phyloP scores from a whole-genome alignment of 2,888 invertebrate genomes.

The Sthenelais limicola region DNA sequence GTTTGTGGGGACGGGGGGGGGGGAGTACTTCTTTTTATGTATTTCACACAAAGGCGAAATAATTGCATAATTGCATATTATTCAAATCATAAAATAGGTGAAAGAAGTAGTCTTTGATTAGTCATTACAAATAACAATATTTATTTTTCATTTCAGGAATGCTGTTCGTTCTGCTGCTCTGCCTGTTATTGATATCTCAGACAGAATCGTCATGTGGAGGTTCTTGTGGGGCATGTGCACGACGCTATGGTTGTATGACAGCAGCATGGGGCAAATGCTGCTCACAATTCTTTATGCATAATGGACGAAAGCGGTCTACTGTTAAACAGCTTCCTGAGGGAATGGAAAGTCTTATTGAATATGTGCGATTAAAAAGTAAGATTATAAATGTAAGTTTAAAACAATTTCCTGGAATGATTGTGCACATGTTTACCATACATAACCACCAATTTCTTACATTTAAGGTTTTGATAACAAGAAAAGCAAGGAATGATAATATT shows the following conservation, averaged over 20 bases:
- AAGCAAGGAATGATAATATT: no score
- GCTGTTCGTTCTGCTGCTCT: slow-evolving; percentile 26
- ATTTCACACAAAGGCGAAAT: no score
- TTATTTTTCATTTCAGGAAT: slow-evolving; percentile 31
- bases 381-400: slow-evolving; percentile 20
- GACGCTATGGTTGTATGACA: slow-evolving; percentile 49
- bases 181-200: slow-evolving; percentile 10
- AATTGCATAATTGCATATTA: no score
- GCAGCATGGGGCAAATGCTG: slow-evolving; percentile 49
- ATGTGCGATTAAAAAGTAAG: slow-evolving; percentile 40
- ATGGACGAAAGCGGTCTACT: slow-evolving; percentile 40
- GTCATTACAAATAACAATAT: no score
- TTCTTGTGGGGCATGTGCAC: slow-evolving; percentile 45
- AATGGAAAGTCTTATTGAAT: slow-evolving; percentile 41
- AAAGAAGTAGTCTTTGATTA: no score
- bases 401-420: not conserved
- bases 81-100: no score
- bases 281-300: slow-evolving; percentile 49
- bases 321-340: not conserved
- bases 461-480: no score
- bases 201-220: slow-evolving; percentile 40
- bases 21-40: no score
- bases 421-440: no score
- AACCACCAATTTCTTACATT: no score
- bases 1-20: no score